These are phyloP conservation scores for Diorhabda elongata DNA, from an alignment of 1,140 invertebrate species.

Conservation along the genomic window DNA sequence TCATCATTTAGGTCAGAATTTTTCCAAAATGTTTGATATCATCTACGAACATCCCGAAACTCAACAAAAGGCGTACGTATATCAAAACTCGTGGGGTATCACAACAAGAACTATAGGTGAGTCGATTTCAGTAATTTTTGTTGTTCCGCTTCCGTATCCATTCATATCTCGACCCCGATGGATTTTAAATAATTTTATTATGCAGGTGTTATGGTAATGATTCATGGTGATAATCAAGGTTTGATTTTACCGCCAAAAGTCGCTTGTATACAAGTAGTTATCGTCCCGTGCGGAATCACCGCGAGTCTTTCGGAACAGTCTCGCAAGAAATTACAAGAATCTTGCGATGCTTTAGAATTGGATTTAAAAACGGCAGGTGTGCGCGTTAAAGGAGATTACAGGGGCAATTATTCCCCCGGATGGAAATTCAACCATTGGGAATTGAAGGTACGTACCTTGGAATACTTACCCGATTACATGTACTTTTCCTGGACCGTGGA, in stretches of 20 bases:
- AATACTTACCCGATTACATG: too few species aligned
- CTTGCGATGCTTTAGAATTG: slow-evolving; percentile 68
- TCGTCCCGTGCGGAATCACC: slow-evolving; percentile 96
- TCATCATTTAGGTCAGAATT: slow-evolving; percentile 98
- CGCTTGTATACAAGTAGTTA: slow-evolving; percentile 78
- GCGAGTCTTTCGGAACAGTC: slow-evolving; percentile 71
- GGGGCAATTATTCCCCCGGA: slow-evolving; percentile 96
- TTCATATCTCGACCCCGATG: too few species aligned
- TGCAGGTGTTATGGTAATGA: slow-evolving; percentile 88
- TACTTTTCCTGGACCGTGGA: too few species aligned
- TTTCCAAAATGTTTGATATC: slow-evolving; percentile 99
- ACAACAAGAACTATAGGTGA: slow-evolving; percentile 91
- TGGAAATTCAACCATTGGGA: slow-evolving; percentile 99
- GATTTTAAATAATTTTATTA: slow-evolving; percentile 11
- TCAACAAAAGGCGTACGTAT: slow-evolving; percentile 84
- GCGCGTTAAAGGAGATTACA: slow-evolving; percentile 75
- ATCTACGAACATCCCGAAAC: slow-evolving; percentile 89
- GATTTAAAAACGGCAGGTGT: slow-evolving; percentile 58
- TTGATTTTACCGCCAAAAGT: slow-evolving; percentile 92
- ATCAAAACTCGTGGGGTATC: slow-evolving; percentile 98
- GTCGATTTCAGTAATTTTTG: slow-evolving; percentile 15
- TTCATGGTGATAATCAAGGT: slow-evolving; percentile 96
- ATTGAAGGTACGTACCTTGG: slow-evolving; percentile 65
- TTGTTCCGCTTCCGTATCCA: too few species aligned
- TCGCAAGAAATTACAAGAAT: slow-evolving; percentile 61